phyloP scores from a whole-genome alignment of 2,113 vertebrate species.

The Rhynchomys soricoides region DNA sequence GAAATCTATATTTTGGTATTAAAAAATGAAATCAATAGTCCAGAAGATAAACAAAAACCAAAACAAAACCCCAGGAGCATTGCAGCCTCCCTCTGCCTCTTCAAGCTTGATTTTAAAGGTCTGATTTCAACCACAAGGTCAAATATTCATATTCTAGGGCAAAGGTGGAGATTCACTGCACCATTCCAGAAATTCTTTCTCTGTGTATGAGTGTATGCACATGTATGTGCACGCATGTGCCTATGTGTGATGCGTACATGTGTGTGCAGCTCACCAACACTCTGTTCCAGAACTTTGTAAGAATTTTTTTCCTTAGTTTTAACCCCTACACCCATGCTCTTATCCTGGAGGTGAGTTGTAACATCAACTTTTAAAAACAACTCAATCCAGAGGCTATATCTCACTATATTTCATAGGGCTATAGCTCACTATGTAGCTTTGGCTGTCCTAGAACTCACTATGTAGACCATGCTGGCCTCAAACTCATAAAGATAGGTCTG shows the following conservation, averaged over 20 bases:
- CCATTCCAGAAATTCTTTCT: conserved; percentile 8
- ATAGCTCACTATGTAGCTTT: neutral
- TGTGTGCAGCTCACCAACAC: neutral
- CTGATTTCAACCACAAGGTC: conserved; percentile 20
- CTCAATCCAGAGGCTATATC: neutral
- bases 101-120: neutral
- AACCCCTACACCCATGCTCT: neutral
- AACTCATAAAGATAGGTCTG: neutral
- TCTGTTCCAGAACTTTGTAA: neutral
- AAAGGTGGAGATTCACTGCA: neutral
- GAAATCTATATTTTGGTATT: conserved; percentile 42
- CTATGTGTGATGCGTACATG: neutral
- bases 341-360: neutral
- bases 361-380: neutral
- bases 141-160: neutral
- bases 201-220: neutral
- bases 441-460: neutral
- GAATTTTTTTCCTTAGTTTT: neutral
- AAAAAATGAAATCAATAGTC: conserved; percentile 49
- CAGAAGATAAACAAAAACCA: neutral
- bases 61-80: neutral
- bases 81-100: neutral
- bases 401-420: no score
- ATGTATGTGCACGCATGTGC: neutral
- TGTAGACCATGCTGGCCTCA: neutral